Evolutionary conservation across 2,797 vertebrate genomes (phyloP), one percentile per base, ranked within the genome.

Genomic region (Lepidocolaptes lacrymiger): DNA sequence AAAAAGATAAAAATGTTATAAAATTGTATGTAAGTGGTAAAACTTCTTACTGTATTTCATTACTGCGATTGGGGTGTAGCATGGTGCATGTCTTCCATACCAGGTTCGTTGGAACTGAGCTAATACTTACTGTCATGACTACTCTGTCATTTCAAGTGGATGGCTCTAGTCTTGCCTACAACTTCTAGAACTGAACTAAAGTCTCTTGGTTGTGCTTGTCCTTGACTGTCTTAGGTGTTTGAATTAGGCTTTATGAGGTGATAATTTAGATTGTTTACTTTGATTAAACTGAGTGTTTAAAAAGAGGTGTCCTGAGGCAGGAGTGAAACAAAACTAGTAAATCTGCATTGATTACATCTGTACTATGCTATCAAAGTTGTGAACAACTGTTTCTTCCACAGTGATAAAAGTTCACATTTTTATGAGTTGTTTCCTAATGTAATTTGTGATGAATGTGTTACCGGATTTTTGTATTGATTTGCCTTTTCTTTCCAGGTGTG

Each of bases 401-500:
- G 37, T 84, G 22, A 24, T 28, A 43, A 69, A 26, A 72, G 16
- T 61, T 89, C 1, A 2, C 86, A 24, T n/a, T 80, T 85, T 92
- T 61, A 14, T 11, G 52, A 59, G 7, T 63, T 10, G 6, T 85
- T 95, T 94, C 9, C 48, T 64, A 18, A 20, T 63, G 15, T 92
- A 64, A 62, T 56, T 88, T 72, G 27, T 49, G 52, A 63, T 91
- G 55, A 36, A 52, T 34, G 43, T 14, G 9, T 55, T 39, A 37
- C 46, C 34, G 73, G 64, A 49, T 78, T 95, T 95, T 80, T 90
- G 41, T 51, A 48, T 43, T 94, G 34, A 49, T 94, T 49, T 81
- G 9, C 69, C 62, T 51, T 95, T 95, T 96, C 39, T 94, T 97
- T 96, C 88, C 95, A 99, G 99, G 99, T 97, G 99, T 99, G 88